Percentiles rank a stretch among this genome's conserved stretches.
Evolutionary conservation across 2,888 invertebrate genomes (phyloP).

Genomic region (Spilarctia lutea): DNA sequence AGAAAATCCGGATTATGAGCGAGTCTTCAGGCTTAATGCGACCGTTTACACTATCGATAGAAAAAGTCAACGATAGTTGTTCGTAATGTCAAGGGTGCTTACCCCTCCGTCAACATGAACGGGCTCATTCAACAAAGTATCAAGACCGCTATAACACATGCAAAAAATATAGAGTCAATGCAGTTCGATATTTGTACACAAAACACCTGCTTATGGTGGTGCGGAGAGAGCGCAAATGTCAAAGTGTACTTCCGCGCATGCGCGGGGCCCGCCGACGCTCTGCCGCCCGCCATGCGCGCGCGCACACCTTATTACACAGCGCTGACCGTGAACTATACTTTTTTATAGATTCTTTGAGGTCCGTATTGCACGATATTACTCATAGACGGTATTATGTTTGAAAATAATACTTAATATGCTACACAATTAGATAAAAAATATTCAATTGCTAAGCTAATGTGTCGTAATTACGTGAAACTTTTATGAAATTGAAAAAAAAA

Average conservation of each 20-base stretch:
- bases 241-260: conserved; percentile 72
- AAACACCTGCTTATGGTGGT: conserved; percentile 70
- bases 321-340: conserved; percentile 78
- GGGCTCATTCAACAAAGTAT: conserved; percentile 67
- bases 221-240: conserved; percentile 71
- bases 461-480: too few species aligned
- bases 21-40: conserved; percentile 58
- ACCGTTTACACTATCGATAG: conserved; percentile 50
- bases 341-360: conserved; percentile 75
- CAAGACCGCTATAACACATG: conserved; percentile 71
- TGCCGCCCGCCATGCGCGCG: conserved; percentile 44
- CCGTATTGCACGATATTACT: conserved; percentile 73
- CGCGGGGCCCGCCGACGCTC: conserved; percentile 34
- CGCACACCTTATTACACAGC: conserved; percentile 47
- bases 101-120: conserved; percentile 60
- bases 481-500: background rate
- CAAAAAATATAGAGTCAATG: conserved; percentile 68
- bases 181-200: conserved; percentile 55
- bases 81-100: conserved; percentile 63
- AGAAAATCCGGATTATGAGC: conserved; percentile 70
- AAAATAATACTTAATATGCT: conserved; percentile 62
- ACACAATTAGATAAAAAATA: conserved; percentile 37
- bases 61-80: conserved; percentile 65
- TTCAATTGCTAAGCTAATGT: conserved; percentile 13
- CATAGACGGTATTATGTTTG: conserved; percentile 64